Percentiles rank a stretch among this genome's conserved stretches.
Evolutionary conservation across 2,113 vertebrate genomes (phyloP).

Genomic region (Perca flavescens): DNA sequence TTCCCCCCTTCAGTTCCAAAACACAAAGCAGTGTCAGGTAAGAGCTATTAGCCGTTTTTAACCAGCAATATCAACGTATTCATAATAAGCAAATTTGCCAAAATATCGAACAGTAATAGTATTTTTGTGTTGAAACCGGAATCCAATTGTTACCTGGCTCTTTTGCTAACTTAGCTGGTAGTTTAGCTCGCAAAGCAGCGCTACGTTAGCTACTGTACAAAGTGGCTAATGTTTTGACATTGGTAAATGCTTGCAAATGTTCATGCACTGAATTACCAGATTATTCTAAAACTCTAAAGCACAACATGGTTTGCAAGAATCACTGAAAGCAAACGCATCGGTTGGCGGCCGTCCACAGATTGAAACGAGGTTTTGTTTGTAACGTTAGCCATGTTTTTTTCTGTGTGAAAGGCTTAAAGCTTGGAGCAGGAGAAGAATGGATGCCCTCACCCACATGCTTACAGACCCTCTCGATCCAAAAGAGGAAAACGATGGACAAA

Average conservation of each 20-base stretch:
- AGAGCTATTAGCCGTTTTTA: not conserved
- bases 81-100: not conserved
- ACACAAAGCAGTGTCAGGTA: constrained; percentile 42
- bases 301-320: not conserved
- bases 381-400: not conserved
- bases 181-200: constrained; percentile 13
- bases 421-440: constrained; percentile 83
- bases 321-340: not conserved
- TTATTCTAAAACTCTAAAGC: not conserved
- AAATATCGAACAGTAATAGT: not conserved
- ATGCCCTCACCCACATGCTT: constrained; percentile 93
- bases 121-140: not conserved
- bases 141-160: not conserved
- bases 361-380: not conserved
- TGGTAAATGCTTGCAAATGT: not conserved
- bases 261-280: not conserved
- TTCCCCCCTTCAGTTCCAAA: constrained; percentile 41
- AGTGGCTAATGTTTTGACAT: constrained; percentile 37
- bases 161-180: constrained; percentile 16
- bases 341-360: not conserved
- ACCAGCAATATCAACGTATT: not conserved
- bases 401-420: not conserved
- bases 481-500: constrained; percentile 83
- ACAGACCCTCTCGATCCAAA: constrained; percentile 91
- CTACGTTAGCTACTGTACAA: not conserved